Conservation (phyloP, 2,797 vertebrate species). For the Ataeniobius toweri region DNA sequence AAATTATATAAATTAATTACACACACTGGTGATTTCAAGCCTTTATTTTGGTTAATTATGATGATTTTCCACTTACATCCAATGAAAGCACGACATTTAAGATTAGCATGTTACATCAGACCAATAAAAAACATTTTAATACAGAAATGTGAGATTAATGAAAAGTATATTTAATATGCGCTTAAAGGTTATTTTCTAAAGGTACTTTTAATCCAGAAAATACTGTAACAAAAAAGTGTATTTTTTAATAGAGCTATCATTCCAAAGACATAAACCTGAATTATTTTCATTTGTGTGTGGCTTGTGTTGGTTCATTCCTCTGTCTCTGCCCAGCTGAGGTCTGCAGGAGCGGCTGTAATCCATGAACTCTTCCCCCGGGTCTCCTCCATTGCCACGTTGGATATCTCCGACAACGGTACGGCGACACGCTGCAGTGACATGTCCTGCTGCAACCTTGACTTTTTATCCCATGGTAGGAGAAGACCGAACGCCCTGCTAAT, state of each 20-base stretch:
- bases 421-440: conserved; percentile 23
- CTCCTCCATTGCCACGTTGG: conserved; percentile 85
- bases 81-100: too few relatives aligned
- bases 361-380: conserved; percentile 87
- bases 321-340: conserved; percentile 80
- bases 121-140: too few relatives aligned
- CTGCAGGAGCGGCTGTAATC: conserved; percentile 87
- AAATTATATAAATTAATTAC: too few relatives aligned
- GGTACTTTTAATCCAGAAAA: too few relatives aligned
- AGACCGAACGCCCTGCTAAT: conserved; percentile 33
- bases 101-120: too few relatives aligned
- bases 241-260: conserved; percentile 45
- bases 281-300: conserved; percentile 43
- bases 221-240: background rate
- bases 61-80: too few relatives aligned
- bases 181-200: too few relatives aligned
- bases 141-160: too few relatives aligned
- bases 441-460: conserved; percentile 48
- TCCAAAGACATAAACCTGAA: conserved; percentile 47
- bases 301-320: conserved; percentile 34
- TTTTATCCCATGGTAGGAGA: conserved; percentile 21
- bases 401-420: conserved; percentile 91
- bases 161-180: too few relatives aligned
- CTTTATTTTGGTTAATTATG: too few relatives aligned
- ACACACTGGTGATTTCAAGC: too few relatives aligned